A percentile compares a stretch with the other conserved stretches of the same genome.
Conservation (phyloP, 2,888 invertebrate genomes). For the Mamestra brassicae region DNA sequence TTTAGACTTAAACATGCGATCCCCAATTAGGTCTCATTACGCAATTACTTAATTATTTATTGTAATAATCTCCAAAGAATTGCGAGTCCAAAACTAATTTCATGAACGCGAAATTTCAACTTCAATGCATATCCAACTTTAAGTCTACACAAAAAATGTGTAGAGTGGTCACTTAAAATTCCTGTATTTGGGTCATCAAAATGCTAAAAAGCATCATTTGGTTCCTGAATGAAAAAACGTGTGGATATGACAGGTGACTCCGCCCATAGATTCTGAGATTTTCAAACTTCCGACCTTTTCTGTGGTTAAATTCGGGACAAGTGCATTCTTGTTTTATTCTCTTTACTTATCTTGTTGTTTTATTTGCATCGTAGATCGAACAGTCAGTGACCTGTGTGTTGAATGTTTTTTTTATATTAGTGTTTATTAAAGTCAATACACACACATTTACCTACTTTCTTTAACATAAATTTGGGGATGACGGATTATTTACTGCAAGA, state of each 20-base stretch:
- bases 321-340: too few species aligned
- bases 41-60: constrained; percentile 53
- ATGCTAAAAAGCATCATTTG: constrained; percentile 34
- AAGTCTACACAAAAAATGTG: background rate
- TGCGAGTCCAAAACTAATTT: constrained; percentile 17
- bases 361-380: background rate
- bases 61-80: constrained; percentile 14
- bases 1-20: constrained; percentile 16
- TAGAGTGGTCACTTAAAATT: constrained; percentile 18
- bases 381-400: background rate
- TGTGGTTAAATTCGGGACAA: background rate
- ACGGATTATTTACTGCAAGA: background rate
- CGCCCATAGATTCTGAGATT: constrained; percentile 15
- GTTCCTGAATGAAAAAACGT: constrained; percentile 30
- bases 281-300: constrained; percentile 1
- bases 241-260: constrained; percentile 10
- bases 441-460: background rate
- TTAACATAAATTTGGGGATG: background rate
- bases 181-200: constrained; percentile 25
- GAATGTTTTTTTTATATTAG: background rate
- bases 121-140: constrained; percentile 19
- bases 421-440: too few species aligned
- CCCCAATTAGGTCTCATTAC: constrained; percentile 47
- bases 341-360: background rate
- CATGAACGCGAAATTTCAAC: background rate